phyloP scores from a whole-genome alignment of 2,888 invertebrate genomes.

The Stictocephala bisonia region DNA sequence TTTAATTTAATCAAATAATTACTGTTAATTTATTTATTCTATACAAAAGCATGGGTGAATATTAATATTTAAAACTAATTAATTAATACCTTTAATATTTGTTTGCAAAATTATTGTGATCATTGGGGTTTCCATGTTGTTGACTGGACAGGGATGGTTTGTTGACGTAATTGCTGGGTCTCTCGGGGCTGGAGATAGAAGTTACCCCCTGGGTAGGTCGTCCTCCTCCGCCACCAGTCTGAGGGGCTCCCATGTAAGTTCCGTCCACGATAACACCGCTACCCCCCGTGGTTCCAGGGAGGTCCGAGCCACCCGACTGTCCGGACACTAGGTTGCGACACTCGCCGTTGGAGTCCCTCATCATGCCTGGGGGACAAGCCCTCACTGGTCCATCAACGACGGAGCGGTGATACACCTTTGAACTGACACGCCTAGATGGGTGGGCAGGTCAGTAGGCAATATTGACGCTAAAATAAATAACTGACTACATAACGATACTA shows the following conservation, averaged over 20 bases:
- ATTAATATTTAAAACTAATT: too few relatives aligned
- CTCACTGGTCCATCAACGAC: background rate
- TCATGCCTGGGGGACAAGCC: constrained; percentile 1
- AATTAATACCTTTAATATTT: too few relatives aligned
- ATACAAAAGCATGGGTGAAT: too few relatives aligned
- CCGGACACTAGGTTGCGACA: background rate
- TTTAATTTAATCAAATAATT: too few relatives aligned
- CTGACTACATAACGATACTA: too few relatives aligned
- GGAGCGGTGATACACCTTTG: background rate
- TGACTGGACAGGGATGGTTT: too few relatives aligned
- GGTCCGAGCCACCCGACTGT: background rate
- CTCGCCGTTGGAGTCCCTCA: constrained; percentile 18
- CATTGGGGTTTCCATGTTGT: too few relatives aligned
- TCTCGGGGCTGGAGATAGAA: background rate
- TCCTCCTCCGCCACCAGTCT: background rate
- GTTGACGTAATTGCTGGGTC: background rate
- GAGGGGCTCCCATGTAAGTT: background rate
- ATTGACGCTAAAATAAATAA: too few relatives aligned
- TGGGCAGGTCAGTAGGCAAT: too few relatives aligned
- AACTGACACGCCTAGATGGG: too few relatives aligned
- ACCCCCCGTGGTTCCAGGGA: background rate
- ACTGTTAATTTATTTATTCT: too few relatives aligned
- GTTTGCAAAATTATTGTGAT: too few relatives aligned
- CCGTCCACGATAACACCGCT: background rate
- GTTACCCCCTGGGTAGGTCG: background rate